Conservation (phyloP, 2,888 invertebrate genomes). For the Drosophila neutralis region DNA sequence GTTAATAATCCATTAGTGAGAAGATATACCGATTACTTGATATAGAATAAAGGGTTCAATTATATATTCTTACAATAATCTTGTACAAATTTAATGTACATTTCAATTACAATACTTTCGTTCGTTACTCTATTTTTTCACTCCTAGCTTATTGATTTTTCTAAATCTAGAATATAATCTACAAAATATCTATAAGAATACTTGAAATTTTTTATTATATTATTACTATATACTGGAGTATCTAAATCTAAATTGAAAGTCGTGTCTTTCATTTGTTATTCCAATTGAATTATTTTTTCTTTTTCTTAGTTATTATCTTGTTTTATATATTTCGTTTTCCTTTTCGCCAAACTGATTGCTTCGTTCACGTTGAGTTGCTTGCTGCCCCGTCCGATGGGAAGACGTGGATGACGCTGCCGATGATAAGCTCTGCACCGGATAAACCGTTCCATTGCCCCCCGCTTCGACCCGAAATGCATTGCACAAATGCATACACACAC, state of each 20-base stretch:
- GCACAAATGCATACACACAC: conserved; percentile 10
- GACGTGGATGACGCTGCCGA: conserved; percentile 48
- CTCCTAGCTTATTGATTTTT: not conserved
- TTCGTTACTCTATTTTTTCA: not conserved
- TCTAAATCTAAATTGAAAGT: not conserved
- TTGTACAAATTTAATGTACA: not conserved
- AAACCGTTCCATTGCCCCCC: conserved; percentile 17
- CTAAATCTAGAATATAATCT: not conserved
- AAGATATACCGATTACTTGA: not conserved
- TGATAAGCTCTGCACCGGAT: conserved; percentile 58
- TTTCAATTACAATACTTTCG: not conserved
- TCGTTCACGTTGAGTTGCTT: conserved; percentile 32
- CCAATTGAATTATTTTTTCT: not conserved
- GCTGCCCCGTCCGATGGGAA: conserved; percentile 23
- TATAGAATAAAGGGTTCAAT: too few species aligned
- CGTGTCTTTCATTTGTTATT: not conserved
- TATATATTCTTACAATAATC: too few species aligned
- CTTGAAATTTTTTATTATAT: not conserved
- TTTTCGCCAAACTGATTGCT: conserved; percentile 39
- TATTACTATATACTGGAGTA: too few species aligned
- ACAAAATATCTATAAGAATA: not conserved
- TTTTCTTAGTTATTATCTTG: conserved; percentile 6
- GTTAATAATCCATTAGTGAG: not conserved
- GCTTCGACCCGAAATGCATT: conserved; percentile 24
- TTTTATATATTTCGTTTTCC: conserved; percentile 7